phyloP scores from a whole-genome alignment of 2,888 invertebrate genomes.

The Axea sp. region DNA sequence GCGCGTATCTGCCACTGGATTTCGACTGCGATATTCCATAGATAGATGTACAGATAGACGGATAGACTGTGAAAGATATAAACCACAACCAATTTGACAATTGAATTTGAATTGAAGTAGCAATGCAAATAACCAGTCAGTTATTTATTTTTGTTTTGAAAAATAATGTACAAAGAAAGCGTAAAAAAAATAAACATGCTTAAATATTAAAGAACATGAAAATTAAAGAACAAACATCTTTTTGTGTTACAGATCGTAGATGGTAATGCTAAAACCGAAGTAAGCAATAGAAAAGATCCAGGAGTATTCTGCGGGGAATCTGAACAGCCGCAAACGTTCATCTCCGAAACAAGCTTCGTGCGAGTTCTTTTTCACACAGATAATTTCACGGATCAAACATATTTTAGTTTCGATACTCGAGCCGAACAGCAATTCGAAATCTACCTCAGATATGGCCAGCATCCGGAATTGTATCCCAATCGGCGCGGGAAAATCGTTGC shows the following conservation, averaged over 20 bases:
- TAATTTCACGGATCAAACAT: conserved; percentile 95
- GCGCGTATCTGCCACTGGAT: too few species aligned
- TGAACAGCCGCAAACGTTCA: conserved; percentile 95
- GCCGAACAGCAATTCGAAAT: conserved; percentile 96
- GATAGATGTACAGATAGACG: too few species aligned
- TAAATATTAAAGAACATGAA: too few species aligned
- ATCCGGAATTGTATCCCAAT: conserved; percentile 95
- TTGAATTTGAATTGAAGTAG: too few species aligned
- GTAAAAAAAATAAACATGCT: too few species aligned
- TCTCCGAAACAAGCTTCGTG: conserved; percentile 95
- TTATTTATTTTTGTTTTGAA: too few species aligned
- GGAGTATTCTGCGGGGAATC: conserved; percentile 96
- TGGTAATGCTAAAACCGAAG: conserved; percentile 93
- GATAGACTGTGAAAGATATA: too few species aligned
- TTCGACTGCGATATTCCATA: too few species aligned
- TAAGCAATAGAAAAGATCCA: conserved; percentile 92
- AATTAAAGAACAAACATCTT: too few species aligned
- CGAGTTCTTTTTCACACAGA: conserved; percentile 94
- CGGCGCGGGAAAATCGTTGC: conserved; percentile 92
- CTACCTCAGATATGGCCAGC: conserved; percentile 94
- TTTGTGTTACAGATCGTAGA: conserved; percentile 88
- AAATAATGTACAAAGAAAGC: too few species aligned
- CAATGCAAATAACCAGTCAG: too few species aligned
- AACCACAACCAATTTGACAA: too few species aligned
- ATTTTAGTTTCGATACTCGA: conserved; percentile 91